Base-by-base conservation (phyloP, 2,888 invertebrate species). In the Lasioglossum morio region DNA sequence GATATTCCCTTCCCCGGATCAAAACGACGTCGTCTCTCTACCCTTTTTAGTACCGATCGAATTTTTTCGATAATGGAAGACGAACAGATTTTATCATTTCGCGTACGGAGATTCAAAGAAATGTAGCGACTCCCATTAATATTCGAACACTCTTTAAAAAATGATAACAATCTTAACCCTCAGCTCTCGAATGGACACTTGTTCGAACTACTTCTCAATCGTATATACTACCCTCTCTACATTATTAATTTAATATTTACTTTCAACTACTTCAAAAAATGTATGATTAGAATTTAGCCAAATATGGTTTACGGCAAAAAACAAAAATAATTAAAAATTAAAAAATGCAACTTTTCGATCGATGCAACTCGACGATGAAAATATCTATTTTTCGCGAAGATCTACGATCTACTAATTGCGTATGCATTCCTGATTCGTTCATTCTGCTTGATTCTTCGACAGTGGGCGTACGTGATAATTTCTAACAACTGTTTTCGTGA, bases 301-400 rank as follows among this genome's bases (percentile, higher is more conserved):
- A 40, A 40, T 12, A 12, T 12, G 43, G 12, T 43, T 43, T 43
- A 43, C 43, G 43, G 43, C n/a, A n/a, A n/a, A n/a, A n/a, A n/a
- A 12, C 43, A 0, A 0, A 12, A 12, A 0, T 0, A 12, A 12
- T n/a, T n/a, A 43, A 43, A 12, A 0, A 12, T 43, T 43, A 3
- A 43, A 43, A 43, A 43, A 43, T 14, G 12, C 43, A 43, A 43
- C 12, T 14, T 43, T 43, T 4, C 4, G 37, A 37, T 37, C 37
- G 37, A 37, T 5, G 37, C 5, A 37, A 5, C 37, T 37, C 37
- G 37, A 23, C 23, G 2, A 53, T 8, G 53, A 23, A 23, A 53
- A 53, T 53, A 53, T 53, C 5, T 8, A 48, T 48, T 48, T 48
- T 48, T 2, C 19, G 4, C 8, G 23, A 53, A 53, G 7, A 48